Evolutionary conservation across 2,888 invertebrate species (phyloP), one percentile per base, ranked within the genome.

Genomic region (Tiliacea citrago): DNA sequence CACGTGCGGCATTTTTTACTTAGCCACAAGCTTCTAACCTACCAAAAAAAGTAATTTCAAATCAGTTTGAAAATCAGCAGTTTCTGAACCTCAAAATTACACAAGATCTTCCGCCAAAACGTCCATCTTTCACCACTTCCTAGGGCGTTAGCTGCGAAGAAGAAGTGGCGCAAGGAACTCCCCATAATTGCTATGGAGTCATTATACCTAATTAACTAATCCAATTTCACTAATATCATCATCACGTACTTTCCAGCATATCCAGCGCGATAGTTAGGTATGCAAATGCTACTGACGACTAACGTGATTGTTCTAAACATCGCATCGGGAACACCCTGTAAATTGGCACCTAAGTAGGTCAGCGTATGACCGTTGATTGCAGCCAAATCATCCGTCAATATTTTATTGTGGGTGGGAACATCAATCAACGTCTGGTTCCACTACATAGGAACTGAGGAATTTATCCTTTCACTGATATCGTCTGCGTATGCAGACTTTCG

Each of bases 321-420:
- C 13, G 53, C 24, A 42, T 67, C 18, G 9, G 65, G 1, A 84
- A 73, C 88, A 80, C 24, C 73, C 87, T 84, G 83, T 90, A 88
- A 68, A 85, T 90, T 90, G 87, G 89, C 90, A 86, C 66, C 72
- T 67, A 81, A 82, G 85, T 88, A 86, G 83, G 82, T 82, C 73
- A 83, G 65, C 82, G 83, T 84, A 86, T 87, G 83, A 76, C 79
- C 79, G 79, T 81, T 87, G 88, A 88, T 88, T 84, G 89, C 79
- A 89, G 92, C 92, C 92, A 92, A 92, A 89, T 86, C 83, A 91
- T 89, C 86, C 85, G 85, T 91, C 83, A 76, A 87, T 86, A 86
- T 83, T 80, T 83, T 75, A 79, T 58, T 72, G 80, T 82, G 68
- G 63, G 75, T 75, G 70, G 65, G 12, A 3, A 72, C 73, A 82